Base-by-base conservation (phyloP, 2,113 vertebrate species). In the Felis catus region DNA sequence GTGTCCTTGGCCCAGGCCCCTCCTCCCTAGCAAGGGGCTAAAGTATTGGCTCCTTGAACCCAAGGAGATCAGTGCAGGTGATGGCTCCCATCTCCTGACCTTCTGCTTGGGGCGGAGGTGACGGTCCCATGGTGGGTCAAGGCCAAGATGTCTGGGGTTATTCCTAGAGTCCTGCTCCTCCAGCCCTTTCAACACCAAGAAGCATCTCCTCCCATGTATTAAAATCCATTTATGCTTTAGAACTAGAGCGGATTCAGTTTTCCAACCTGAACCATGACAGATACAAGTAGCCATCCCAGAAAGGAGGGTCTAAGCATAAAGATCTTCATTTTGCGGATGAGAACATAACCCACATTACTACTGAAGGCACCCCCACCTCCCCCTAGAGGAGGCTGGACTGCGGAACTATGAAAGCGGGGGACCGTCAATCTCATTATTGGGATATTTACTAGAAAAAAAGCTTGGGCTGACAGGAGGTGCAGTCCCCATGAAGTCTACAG, bases 341-440 rank as follows among this genome's bases (percentile, higher is more conserved):
- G 15, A 73, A 73, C 8, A 66, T 6, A 33, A 66, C 41, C 45
- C 48, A n/a, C 25, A 10, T 0, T 1, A 27, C 18, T 27, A 6
- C 39, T 4, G 1, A 15, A 25, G 41, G 58, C 0, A 0, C 18
- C 41, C 2, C 23, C 16, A 10, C 21, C 14, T 1, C 7, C 15
- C 36, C 65, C 6, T 0, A 18, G 45, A 36, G 3, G 18, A 14
- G 48, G 16, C 16, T 45, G 39, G 73, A 36, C 25, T 39, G 2
- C 1, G 33, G 36, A 4, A 70, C 31, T 3, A 9, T 48, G 27
- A 31, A 82, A 45, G 1, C 4, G 58, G 53, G 70, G 4, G 33
- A 16, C 4, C 18, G 80, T 27, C 33, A 31, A 41, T 36, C 8
- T 76, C 21, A 9, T 29, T 15, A 39, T 0, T 4, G 13, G 29